phyloP scores from a whole-genome alignment of 2,797 vertebrate genomes.

The Myripristis jacobus region DNA sequence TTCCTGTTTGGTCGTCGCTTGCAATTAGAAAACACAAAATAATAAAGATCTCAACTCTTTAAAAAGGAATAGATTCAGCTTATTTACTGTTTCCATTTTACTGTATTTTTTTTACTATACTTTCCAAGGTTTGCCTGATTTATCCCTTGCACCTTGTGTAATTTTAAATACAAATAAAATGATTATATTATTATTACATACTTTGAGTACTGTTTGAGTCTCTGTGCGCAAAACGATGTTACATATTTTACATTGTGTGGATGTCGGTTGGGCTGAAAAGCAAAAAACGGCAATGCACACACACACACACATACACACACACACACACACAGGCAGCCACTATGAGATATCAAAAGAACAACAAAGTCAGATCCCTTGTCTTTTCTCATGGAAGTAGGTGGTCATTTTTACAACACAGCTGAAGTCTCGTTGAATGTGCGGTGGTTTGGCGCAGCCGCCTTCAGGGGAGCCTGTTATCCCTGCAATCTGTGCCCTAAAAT shows the following conservation, averaged over 20 bases:
- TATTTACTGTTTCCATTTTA: too few species aligned
- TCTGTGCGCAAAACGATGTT: not conserved
- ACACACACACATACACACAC: not conserved
- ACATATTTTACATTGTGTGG: not conserved
- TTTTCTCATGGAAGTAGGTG: not conserved
- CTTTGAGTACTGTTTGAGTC: not conserved
- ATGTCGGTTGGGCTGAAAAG: not conserved
- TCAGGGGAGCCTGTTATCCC: constrained; percentile 36
- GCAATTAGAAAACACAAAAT: constrained; percentile 1
- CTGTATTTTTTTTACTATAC: too few species aligned
- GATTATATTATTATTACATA: too few species aligned
- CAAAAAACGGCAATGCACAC: not conserved
- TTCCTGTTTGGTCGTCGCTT: not conserved
- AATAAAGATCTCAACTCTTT: too few species aligned
- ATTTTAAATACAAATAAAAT: too few species aligned
- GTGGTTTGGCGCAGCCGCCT: not conserved
- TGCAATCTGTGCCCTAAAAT: constrained; percentile 7
- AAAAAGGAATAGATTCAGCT: too few species aligned
- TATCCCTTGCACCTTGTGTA: too few species aligned
- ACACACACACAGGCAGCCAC: not conserved
- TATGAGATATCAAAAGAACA: constrained; percentile 6
- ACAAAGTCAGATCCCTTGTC: not conserved
- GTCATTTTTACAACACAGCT: constrained; percentile 11
- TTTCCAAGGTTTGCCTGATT: too few species aligned
- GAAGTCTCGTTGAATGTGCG: not conserved